Percentiles rank a stretch among this genome's conserved stretches.
phyloP scores from a whole-genome alignment of 2,888 invertebrate genomes.

The Adineta ricciae region DNA sequence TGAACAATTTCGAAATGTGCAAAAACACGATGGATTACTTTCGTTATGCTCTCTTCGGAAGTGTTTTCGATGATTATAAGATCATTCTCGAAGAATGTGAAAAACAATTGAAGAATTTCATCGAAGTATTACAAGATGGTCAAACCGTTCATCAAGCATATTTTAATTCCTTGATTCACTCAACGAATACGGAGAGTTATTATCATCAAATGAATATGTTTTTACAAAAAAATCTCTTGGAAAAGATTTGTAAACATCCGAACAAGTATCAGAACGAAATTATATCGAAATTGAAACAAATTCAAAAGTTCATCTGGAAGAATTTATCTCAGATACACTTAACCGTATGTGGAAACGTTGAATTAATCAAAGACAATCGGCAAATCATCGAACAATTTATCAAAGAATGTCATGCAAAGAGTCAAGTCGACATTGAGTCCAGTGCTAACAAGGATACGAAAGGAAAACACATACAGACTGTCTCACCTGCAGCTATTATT shows the following conservation, averaged over 20 bases:
- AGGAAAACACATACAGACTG: background rate
- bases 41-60: background rate
- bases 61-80: background rate
- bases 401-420: background rate
- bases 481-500: background rate
- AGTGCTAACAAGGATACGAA: background rate
- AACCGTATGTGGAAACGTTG: background rate
- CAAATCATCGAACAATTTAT: background rate
- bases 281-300: background rate
- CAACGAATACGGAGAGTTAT: background rate
- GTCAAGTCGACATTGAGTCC: background rate
- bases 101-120: background rate
- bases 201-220: constrained; percentile 14
- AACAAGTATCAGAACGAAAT: background rate
- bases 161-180: background rate
- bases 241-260: background rate
- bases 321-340: background rate
- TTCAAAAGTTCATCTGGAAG: background rate
- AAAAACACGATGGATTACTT: background rate
- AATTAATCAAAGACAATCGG: background rate
- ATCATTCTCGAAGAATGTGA: constrained; percentile 20
- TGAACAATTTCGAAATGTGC: background rate
- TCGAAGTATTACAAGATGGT: constrained; percentile 4
- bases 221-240: background rate
- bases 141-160: background rate